These are phyloP conservation scores for Micronycteris hirsuta DNA, from an alignment of 2,113 vertebrate genomes.

Conservation along the genomic window DNA sequence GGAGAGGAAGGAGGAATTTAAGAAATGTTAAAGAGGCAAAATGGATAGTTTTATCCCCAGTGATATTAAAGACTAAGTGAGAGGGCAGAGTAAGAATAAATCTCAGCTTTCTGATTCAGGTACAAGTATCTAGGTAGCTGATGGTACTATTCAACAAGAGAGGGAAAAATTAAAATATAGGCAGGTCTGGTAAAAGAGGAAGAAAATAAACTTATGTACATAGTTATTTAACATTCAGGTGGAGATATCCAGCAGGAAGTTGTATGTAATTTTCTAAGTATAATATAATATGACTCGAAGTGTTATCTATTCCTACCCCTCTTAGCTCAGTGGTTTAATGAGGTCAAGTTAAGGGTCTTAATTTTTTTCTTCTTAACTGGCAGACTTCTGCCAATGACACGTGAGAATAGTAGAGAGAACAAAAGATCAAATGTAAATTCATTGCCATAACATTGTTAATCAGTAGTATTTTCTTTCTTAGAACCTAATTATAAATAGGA, in stretches of 20 bases:
- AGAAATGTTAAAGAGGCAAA: not conserved
- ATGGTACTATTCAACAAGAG: not conserved
- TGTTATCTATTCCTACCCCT: not conserved
- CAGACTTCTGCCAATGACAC: not conserved
- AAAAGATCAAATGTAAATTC: not conserved
- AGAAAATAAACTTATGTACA: not conserved
- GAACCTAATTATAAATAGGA: not conserved
- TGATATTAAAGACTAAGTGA: not conserved
- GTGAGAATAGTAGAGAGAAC: not conserved
- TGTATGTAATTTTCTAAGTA: not conserved
- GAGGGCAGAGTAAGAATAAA: not conserved
- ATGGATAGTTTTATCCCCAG: not conserved
- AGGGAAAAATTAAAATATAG: not conserved
- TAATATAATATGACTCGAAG: not conserved
- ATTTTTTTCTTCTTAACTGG: not conserved
- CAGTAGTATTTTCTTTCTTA: not conserved
- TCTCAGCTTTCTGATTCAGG: not conserved
- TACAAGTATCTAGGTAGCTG: not conserved
- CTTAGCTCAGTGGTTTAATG: not conserved
- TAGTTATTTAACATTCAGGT: not conserved
- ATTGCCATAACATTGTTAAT: not conserved
- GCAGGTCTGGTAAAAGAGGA: not conserved
- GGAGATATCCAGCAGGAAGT: not conserved
- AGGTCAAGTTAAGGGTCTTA: not conserved
- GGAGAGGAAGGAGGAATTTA: not conserved